These are phyloP conservation scores for Nematostella vectensis DNA, from an alignment of 92 coral and sea anemone genomes.

Conservation along the genomic window DNA sequence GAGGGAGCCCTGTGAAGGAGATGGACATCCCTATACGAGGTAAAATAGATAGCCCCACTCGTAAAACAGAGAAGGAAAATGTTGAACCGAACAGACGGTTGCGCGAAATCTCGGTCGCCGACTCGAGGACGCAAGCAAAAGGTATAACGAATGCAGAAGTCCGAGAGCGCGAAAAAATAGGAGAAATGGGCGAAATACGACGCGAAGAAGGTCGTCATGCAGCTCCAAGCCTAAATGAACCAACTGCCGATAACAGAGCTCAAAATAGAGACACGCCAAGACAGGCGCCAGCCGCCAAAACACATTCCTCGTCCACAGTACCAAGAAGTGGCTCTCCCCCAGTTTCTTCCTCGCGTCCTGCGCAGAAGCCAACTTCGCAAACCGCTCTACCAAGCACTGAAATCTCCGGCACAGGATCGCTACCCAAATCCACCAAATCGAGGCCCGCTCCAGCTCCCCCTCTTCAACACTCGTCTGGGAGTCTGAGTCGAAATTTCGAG, in stretches of 20 bases:
- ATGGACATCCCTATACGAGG: neutral
- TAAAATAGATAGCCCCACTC: neutral
- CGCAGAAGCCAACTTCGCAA: neutral
- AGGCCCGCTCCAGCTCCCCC: conserved; percentile 53
- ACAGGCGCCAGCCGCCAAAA: neutral
- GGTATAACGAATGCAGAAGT: neutral
- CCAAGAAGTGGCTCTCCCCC: neutral
- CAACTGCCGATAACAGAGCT: neutral
- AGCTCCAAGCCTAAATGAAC: too few relatives aligned
- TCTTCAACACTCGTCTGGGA: conserved; percentile 44
- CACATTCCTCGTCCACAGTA: neutral
- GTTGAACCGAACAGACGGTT: neutral
- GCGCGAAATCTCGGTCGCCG: neutral
- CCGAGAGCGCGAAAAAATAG: too few relatives aligned
- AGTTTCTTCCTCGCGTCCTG: neutral
- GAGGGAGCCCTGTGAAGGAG: neutral
- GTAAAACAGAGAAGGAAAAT: conserved; percentile 1
- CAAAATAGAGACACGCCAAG: neutral
- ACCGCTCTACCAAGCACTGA: conserved; percentile 14
- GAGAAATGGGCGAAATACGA: neutral
- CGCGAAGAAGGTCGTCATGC: neutral
- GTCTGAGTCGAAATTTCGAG: conserved; percentile 30
- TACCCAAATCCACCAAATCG: conserved; percentile 39
- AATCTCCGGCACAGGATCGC: neutral
- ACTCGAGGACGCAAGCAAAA: neutral